Percentiles rank a stretch among this genome's conserved stretches.
Evolutionary conservation across 2,797 vertebrate genomes (phyloP).

Genomic region (Epinephelus malabaricus): DNA sequence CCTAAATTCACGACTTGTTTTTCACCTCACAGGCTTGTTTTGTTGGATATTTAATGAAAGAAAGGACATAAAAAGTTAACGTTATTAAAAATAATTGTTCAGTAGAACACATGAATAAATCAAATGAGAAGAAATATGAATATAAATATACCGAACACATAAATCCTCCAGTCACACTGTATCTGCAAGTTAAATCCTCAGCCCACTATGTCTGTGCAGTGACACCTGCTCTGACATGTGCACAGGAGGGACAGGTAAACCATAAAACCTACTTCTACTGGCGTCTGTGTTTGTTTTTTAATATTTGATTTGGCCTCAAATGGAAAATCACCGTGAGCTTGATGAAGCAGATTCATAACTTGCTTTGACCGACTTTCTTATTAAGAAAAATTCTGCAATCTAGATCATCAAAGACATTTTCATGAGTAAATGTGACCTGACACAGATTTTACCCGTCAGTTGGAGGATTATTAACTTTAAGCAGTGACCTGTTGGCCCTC

Average conservation of each 20-base stretch:
- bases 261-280: background rate
- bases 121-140: background rate
- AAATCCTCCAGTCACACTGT: background rate
- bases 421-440: background rate
- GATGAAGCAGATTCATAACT: background rate
- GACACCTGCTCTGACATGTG: slow-evolving; percentile 25
- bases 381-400: background rate
- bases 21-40: no score
- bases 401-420: background rate
- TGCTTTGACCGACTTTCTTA: background rate
- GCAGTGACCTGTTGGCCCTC: fast-evolving
- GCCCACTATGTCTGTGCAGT: background rate
- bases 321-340: background rate
- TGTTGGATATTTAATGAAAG: no score
- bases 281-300: background rate
- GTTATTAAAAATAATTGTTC: no score
- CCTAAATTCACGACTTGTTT: no score
- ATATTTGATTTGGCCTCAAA: background rate
- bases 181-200: background rate
- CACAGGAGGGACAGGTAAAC: background rate
- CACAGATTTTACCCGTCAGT: background rate
- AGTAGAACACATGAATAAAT: background rate
- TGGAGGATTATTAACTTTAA: background rate
- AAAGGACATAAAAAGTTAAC: no score
- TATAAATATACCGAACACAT: background rate